phyloP scores from a whole-genome alignment of 2,888 invertebrate genomes.

The Xanthostigma xanthostigma region DNA sequence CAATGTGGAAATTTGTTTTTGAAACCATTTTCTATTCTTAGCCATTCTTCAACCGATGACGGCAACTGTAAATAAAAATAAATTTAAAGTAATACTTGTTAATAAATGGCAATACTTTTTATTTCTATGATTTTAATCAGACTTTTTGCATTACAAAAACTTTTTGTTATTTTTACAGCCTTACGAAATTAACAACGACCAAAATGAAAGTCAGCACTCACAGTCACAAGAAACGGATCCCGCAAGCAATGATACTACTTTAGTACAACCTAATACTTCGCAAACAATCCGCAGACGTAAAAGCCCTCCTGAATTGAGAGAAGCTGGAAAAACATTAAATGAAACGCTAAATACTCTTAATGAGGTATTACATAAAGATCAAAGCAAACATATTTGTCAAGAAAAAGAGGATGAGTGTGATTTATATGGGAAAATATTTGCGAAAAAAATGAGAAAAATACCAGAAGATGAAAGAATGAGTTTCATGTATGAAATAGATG shows the following conservation, averaged over 20 bases:
- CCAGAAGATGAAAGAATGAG: slow-evolving; percentile 10
- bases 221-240: slow-evolving; percentile 1
- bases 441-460: slow-evolving; percentile 11
- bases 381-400: not conserved
- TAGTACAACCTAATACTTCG: not conserved
- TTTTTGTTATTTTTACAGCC: too few relatives aligned
- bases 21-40: not conserved
- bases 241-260: not conserved
- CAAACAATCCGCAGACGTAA: slow-evolving; percentile 1
- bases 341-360: slow-evolving; percentile 4
- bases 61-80: not conserved
- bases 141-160: too few relatives aligned
- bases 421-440: slow-evolving; percentile 10
- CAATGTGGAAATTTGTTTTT: not conserved
- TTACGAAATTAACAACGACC: too few relatives aligned
- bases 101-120: too few relatives aligned
- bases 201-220: not conserved
- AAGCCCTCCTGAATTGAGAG: slow-evolving; percentile 7
- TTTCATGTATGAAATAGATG: slow-evolving; percentile 11
- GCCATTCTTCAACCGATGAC: not conserved
- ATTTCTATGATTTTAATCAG: too few relatives aligned
- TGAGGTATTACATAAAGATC: not conserved
- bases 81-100: not conserved
- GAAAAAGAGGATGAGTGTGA: slow-evolving; percentile 12
- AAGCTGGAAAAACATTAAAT: slow-evolving; percentile 8